Base-by-base conservation (phyloP, 2,113 vertebrate genomes). In the Gasterosteus aculeatus region DNA sequence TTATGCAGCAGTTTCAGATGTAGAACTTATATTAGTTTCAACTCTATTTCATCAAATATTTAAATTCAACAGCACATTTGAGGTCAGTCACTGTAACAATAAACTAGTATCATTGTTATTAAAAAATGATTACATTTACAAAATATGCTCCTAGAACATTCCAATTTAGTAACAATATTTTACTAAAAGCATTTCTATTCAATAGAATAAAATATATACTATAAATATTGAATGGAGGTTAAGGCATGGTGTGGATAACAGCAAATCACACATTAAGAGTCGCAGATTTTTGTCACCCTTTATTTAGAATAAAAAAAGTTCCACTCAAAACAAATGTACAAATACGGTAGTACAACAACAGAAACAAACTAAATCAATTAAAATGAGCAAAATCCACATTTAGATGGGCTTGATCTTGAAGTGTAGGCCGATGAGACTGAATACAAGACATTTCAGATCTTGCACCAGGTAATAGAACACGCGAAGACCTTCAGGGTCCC, bases 401-500 rank as follows among this genome's bases (percentile, higher is more conserved):
- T 97, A 99, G 93, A 99, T 99, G 31, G 98, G 98, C 89, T 99
- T 99, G 91, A 99, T 99, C 93, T 99, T 99, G 93, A 99, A 99
- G 84, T 99, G 98, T 60, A 99, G 95, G 69, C 98, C 97, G 54
- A 99, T 99, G 84, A 99, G 96, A 93, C 98, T 99, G 95, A 99
- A 99, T 81, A 99, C 98, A 1, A 99, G 94, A 95, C 98, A 99
- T 72, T 99, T 99, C 78, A 99, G 95, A 84, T 99, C 98, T 83
- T 99, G 98, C 39, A 99, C 98, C 93, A 99, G 93, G 90, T 99
- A 99, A 93, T 99, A 99, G 92, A 99, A 99, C 47, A 99, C 98
- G 61, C 98, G 89, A 63, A 99, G 95, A 39, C 98, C 98, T 93
- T 99, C 98, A 51, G 98, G 98, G 87, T 99, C 98, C 94, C 98